Percentiles rank a stretch among this genome's conserved stretches.
Evolutionary conservation across 2,888 invertebrate genomes (phyloP).

Genomic region (Acronicta leporina): DNA sequence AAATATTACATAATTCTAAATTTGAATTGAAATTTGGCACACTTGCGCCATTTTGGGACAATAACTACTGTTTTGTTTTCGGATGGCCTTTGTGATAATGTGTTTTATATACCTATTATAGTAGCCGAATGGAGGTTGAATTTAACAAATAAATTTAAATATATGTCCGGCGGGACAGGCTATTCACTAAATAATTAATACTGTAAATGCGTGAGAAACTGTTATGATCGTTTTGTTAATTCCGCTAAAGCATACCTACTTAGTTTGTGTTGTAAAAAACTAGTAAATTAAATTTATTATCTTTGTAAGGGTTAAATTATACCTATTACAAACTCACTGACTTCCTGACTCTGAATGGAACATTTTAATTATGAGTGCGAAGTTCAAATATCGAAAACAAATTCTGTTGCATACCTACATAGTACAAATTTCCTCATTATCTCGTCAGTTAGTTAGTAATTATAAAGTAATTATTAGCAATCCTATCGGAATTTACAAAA

Average conservation of each 20-base stretch:
- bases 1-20: constrained; percentile 9
- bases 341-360: too few relatives aligned
- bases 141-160: constrained; percentile 36
- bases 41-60: constrained; percentile 22
- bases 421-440: too few relatives aligned
- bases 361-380: constrained; percentile 13
- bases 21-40: constrained; percentile 27
- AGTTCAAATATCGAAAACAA: constrained; percentile 18
- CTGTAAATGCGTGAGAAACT: constrained; percentile 16
- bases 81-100: constrained; percentile 42
- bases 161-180: constrained; percentile 38
- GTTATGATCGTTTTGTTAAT: constrained; percentile 32
- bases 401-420: constrained; percentile 5
- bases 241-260: constrained; percentile 28
- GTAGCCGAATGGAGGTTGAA: constrained; percentile 32
- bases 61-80: constrained; percentile 21
- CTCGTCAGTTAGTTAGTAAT: too few relatives aligned
- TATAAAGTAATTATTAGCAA: constrained; percentile 4
- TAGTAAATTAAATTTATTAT: neutral
- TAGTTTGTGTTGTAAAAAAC: constrained; percentile 10
- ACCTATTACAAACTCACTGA: too few relatives aligned
- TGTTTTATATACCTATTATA: constrained; percentile 15
- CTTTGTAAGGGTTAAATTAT: too few relatives aligned
- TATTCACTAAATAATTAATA: constrained; percentile 47
- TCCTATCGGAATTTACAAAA: too few relatives aligned